Percentiles rank a stretch among this genome's conserved stretches.
These are phyloP conservation scores for Ahaetulla prasina DNA, from an alignment of 2,113 vertebrate genomes.

Conservation along the genomic window DNA sequence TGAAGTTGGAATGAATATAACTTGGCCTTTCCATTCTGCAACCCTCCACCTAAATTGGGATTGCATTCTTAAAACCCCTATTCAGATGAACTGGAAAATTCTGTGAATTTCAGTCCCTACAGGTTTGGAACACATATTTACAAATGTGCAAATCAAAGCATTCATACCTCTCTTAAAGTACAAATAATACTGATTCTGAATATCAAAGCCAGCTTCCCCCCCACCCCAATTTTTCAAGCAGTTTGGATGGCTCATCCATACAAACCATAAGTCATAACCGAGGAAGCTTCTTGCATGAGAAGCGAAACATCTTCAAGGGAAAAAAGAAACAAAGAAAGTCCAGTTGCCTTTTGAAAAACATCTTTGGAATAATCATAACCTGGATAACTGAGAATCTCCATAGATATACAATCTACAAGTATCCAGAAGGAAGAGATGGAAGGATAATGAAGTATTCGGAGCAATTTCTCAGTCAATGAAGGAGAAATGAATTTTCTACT, in stretches of 20 bases:
- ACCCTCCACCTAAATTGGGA: neutral
- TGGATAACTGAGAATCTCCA: neutral
- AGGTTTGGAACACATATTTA: neutral
- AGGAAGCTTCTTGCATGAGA: neutral
- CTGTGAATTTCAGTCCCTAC: neutral
- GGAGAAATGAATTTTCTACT: neutral
- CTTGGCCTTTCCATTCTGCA: neutral
- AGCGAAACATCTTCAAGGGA: neutral
- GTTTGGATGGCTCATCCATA: neutral
- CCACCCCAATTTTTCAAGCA: neutral
- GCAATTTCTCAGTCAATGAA: too few relatives aligned
- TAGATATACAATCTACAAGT: neutral
- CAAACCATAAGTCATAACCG: neutral
- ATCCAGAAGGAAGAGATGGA: neutral
- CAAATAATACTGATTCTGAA: neutral
- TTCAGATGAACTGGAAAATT: neutral
- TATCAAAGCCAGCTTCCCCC: neutral
- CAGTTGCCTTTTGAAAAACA: neutral
- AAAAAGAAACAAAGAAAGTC: neutral
- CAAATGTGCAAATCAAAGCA: neutral
- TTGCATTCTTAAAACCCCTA: neutral
- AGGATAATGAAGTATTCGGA: neutral
- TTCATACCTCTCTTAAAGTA: neutral
- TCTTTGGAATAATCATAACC: neutral
- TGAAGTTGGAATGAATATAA: neutral